Evolutionary conservation across 2,797 vertebrate species (phyloP), one percentile per base, ranked within the genome.

Genomic region (Telmatherina bonti): DNA sequence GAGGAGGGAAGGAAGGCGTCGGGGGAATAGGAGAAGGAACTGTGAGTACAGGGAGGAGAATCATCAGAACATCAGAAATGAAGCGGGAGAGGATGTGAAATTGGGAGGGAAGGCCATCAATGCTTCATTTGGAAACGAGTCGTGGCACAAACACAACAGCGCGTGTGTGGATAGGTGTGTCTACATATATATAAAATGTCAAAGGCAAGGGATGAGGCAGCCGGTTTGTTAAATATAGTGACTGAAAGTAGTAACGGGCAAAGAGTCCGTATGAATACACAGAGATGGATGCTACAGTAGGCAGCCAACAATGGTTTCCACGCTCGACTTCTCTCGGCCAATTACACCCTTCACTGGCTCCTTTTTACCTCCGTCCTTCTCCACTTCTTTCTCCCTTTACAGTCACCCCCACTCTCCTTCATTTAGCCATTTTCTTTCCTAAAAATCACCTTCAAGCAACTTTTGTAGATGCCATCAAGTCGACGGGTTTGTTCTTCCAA

Each of bases 271-370:
- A 30, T 84, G 83, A 85, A 80, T 82, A 71, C 58, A 67, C 59
- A 57, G 77, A 76, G 82, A 70, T 74, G 20, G 76, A 77, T 68
- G 76, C 82, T 81, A 83, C 85, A 88, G 84, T 78, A 66, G 79
- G 71, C 79, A 82, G 78, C 83, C 85, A 90, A 87, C 81, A 53
- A 92, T 86, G 89, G 91, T 92, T 89, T 90, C 90, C 89, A 91
- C 59, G 78, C 76, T 70, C 75, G 22, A 75, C 88, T 90, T 92
- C 91, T 59, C 80, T 93, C 85, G 80, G 74, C 72, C 90, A 88
- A 94, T 95, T 94, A 92, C 87, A 93, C 89, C 85, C 91, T 92
- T 85, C 89, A 83, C 79, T 89, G 88, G 83, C 70, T 85, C 79
- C 66, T 70, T 54, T 76, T 65, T 60, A 45, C 59, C 38, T 43